Evolutionary conservation across 2,888 invertebrate genomes (phyloP), one percentile per base, ranked within the genome.

Genomic region (Aethes cnicana): DNA sequence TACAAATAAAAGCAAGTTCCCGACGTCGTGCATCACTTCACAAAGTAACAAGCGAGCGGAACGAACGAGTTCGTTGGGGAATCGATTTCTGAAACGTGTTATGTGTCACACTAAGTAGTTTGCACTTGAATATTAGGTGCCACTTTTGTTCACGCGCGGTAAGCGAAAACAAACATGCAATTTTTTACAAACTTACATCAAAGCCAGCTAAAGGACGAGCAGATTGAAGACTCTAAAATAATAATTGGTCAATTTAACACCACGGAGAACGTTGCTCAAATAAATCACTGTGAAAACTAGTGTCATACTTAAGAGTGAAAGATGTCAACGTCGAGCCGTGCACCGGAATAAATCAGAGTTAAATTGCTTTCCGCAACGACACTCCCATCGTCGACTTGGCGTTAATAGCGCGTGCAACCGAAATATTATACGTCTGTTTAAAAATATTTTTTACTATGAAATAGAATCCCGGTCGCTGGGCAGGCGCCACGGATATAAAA

Each of bases 321-420:
- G 74, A 85, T 77, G 85, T 85, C 84, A 84, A 71, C 84, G 77
- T 56, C 73, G 69, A 77, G 74, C 68, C 70, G 67, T 72, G 72
- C 75, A 70, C 68, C 63, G 69, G 74, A 73, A 87, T 87, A 87
- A 86, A 87, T 87, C 85, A 86, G 72, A 76, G 70, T 72, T 77
- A 83, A 84, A 86, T 84, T 82, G 84, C 84, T 86, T 85, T 84
- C 85, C 77, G 76, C 86, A 78, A 78, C 76, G 84, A 77, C 83
- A 84, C 85, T 77, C 86, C 87, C 81, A 84, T 74, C 76, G 81
- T 73, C 80, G 77, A 81, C 69, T 79, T 75, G 76, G 78, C 80
- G 84, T 85, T 86, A 88, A 88, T 88, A 82, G 86, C 84, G 85
- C 88, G 85, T 88, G 86, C 83, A 87, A 76, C 79, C 78, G 81